Evolutionary conservation across 2,797 vertebrate genomes (phyloP).

Genomic region (Artibeus lituratus): DNA sequence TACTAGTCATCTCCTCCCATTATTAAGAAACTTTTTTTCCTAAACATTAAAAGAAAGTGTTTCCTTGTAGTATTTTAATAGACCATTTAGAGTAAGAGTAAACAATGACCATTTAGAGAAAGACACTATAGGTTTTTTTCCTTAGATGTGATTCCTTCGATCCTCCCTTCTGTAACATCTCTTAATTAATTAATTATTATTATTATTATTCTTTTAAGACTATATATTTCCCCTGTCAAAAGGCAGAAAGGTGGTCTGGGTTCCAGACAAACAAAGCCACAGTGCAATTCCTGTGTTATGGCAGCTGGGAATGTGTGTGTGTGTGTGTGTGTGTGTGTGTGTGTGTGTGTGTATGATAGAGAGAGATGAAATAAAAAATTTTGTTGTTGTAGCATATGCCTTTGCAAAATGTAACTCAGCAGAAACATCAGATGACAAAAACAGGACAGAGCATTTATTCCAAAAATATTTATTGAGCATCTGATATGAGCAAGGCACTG

Average conservation of each 20-base stretch:
- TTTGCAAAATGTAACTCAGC: not conserved
- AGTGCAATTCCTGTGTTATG: not conserved
- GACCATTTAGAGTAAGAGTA: too few species aligned
- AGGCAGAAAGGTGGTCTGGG: not conserved
- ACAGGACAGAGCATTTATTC: not conserved
- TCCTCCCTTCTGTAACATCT: not conserved
- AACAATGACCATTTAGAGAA: not conserved
- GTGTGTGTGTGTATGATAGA: not conserved
- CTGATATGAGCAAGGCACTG: not conserved
- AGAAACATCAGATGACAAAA: not conserved
- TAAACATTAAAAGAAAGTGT: not conserved
- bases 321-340: not conserved
- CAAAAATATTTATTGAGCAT: not conserved
- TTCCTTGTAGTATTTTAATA: not conserved
- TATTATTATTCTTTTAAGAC: not conserved
- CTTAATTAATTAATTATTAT: not conserved
- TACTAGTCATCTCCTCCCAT: not conserved
- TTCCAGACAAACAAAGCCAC: not conserved
- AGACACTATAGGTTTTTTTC: not conserved
- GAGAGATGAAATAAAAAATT: not conserved
- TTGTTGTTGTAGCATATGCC: not conserved
- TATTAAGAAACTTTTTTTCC: not conserved
- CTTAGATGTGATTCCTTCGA: not conserved
- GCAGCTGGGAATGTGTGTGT: not conserved
- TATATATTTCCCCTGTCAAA: conserved; percentile 7